Evolutionary conservation across 35 echinoderm and acorn worm genomes (phyloP), one percentile per base, ranked within the genome.

Genomic region (Apostichopus californicus): DNA sequence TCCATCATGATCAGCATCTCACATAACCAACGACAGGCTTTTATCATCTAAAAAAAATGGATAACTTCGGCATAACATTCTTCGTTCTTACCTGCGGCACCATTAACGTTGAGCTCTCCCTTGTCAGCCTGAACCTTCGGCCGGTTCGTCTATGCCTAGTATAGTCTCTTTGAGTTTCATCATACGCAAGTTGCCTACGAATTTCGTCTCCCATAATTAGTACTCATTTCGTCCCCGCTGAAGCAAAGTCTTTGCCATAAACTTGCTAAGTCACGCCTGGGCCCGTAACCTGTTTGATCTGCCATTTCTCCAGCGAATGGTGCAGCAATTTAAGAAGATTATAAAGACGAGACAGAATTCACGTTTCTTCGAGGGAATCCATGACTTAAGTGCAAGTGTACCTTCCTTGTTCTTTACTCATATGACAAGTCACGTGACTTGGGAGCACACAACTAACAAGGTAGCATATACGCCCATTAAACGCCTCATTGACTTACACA

Each of bases 21-120:
- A 12, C 57, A 92, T 92, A 17, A 92, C 90, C 23, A 92, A 64
- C 25, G 78, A 92, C 21, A 93, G 56, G 56, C 92, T 88, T 68
- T 55, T 66, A 55, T 93, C 92, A 80, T 93, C 92, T 7, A 93
- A n/a, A 46, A 46, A 56, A 58, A 93, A 10, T 89, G 83, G 0
- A 92, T 83, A 3, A 91, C 5, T 84, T 92, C 91, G 15, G 91
- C 91, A 53, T 83, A 84, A 10, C 57, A 79, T 11, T 84, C 71
- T 75, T 61, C 58, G 58, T 61, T 61, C 58, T 61, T 61, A 61
- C 58, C 58, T 61, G 8, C 58, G 3, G 58, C 58, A 61, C 12
- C 58, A 12, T 9, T 9, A 8, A 12, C 12, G 58, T 61, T 61
- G 12, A 12, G 4, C 4, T 61, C 34, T 46, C 3, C 34, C 34